A percentile compares a stretch with the other conserved stretches of the same genome.
Evolutionary conservation across 2,113 vertebrate species (phyloP).

Genomic region (Monopterus albus): DNA sequence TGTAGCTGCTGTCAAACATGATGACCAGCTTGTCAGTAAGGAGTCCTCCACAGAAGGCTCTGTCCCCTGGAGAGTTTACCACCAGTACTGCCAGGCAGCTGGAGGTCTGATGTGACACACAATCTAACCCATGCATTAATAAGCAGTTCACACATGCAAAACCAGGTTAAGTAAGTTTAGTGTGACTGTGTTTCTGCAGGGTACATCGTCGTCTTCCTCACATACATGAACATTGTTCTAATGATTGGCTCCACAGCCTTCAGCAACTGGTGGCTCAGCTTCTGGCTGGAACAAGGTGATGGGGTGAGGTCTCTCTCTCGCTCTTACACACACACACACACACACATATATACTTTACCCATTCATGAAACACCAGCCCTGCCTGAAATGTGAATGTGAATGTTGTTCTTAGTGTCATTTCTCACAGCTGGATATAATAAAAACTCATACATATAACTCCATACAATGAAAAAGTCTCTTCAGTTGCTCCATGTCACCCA

Average conservation of each 20-base stretch:
- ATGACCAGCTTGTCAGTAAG: slow-evolving; percentile 78
- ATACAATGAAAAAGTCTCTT: too few relatives aligned
- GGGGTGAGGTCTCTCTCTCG: slow-evolving; percentile 74
- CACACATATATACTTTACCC: not conserved
- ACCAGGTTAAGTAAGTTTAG: not conserved
- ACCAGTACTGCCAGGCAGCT: slow-evolving; percentile 81
- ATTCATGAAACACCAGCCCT: too few relatives aligned
- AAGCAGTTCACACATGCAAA: not conserved
- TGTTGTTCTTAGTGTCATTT: too few relatives aligned
- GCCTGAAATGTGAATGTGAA: too few relatives aligned
- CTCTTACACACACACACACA: not conserved
- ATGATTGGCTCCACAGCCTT: slow-evolving; percentile 83
- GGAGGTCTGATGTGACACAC: slow-evolving; percentile 79
- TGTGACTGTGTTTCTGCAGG: slow-evolving; percentile 69
- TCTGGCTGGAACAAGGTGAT: slow-evolving; percentile 82
- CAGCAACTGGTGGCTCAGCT: slow-evolving; percentile 87
- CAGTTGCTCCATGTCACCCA: too few relatives aligned
- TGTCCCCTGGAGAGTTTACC: slow-evolving; percentile 81
- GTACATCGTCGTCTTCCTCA: slow-evolving; percentile 74
- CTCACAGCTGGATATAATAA: too few relatives aligned
- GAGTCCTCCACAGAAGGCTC: slow-evolving; percentile 73
- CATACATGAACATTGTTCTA: slow-evolving; percentile 72
- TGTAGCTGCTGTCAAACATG: slow-evolving; percentile 23
- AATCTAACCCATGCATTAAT: not conserved
- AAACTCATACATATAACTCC: too few relatives aligned